Base-by-base conservation (phyloP, 2,797 vertebrate genomes). In the Avahi laniger region DNA sequence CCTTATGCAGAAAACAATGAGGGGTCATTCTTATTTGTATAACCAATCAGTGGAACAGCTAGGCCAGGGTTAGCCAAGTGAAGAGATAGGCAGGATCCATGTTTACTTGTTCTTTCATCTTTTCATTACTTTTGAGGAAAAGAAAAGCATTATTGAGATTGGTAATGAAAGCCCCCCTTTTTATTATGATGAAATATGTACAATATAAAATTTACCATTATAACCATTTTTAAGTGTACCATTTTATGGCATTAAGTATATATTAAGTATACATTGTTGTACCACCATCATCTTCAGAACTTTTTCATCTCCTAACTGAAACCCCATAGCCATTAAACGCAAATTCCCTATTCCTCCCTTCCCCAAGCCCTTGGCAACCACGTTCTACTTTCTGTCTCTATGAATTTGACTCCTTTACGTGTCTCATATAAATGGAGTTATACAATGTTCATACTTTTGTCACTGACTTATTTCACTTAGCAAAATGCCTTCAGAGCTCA, bases 361-460 rank as follows among this genome's bases (percentile, higher is more conserved):
- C 26, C 33, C 9, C 17, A 18, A 24, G 8, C 7, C 1, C 5
- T 35, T 95, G 30, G 26, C 24, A 48, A 79, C 28, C 18, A 67
- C 24, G 79, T 93, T 93, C 50, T 94, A 46, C 13, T 82, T 94
- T 95, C 41, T 86, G 26, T 73, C 28, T 89, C 30, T 80, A 43
- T 94, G 59, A 94, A 85, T 91, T 70, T 95, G 61, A 85, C 43
- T 76, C 6, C 18, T 4, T 6, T 92, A 48, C 12, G 26, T 59
- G 18, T 78, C 43, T 80, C 38, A 61, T 35, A 48, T 70, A 88
- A 86, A 41, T 69, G 48, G n/a, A 86, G 43, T 67, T 46, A n/a
- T 67, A 63, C 7, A 63, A 3, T 76, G 57, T 46, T 89, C 93
- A 33, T 87, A 11, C 0, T 76, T 82, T 93, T 67, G 26, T 87